Percentiles rank a stretch among this genome's conserved stretches.
phyloP scores from a whole-genome alignment of 1,140 invertebrate species.

The Ephestia elutella region DNA sequence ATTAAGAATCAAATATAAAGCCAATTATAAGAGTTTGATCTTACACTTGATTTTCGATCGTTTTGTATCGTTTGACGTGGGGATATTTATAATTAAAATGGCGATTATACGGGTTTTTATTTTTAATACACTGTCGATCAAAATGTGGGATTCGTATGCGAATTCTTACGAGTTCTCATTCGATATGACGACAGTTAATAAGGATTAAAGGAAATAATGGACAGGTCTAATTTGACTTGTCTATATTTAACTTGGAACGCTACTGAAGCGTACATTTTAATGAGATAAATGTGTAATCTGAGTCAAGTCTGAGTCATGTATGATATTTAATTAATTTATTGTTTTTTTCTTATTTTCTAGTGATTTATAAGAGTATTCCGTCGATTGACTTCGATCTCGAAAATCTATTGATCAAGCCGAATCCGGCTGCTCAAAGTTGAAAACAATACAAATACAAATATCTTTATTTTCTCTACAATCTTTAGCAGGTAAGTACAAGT shows the following conservation, averaged over 20 bases:
- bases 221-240: neutral
- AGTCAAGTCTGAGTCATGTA: no score
- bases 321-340: no score
- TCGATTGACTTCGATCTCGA: no score
- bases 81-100: conserved; percentile 70
- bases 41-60: conserved; percentile 67
- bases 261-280: neutral
- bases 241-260: neutral
- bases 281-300: neutral
- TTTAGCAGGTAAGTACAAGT: no score
- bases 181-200: neutral
- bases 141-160: conserved; percentile 25
- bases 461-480: no score
- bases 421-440: no score
- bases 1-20: conserved; percentile 32
- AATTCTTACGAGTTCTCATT: neutral
- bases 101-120: conserved; percentile 47
- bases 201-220: neutral
- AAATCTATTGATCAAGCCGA: no score
- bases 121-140: conserved; percentile 67
- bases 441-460: no score
- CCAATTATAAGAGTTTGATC: conserved; percentile 72
- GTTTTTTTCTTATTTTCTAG: no score
- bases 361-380: no score
- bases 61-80: conserved; percentile 59